Evolutionary conservation across 2,888 invertebrate genomes (phyloP).

Genomic region (Theodoxus fluviatilis): DNA sequence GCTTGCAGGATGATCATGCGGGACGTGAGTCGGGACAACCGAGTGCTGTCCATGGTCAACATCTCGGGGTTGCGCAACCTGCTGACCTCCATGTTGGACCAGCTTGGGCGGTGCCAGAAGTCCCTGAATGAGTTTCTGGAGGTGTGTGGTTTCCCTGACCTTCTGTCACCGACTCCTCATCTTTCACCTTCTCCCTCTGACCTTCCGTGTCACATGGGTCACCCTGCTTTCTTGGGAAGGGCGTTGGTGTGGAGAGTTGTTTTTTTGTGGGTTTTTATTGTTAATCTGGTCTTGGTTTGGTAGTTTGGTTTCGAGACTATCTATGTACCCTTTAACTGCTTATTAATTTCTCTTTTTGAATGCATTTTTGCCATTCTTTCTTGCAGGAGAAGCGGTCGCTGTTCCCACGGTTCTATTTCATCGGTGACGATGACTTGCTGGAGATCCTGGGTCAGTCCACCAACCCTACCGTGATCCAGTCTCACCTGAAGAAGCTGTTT

Average conservation of each 20-base stretch:
- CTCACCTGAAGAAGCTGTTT: slow-evolving; percentile 94
- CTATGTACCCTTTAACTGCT: background rate
- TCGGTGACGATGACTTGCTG: slow-evolving; percentile 96
- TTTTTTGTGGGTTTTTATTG: background rate
- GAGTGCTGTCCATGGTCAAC: slow-evolving; percentile 78
- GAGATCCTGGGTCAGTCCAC: slow-evolving; percentile 94
- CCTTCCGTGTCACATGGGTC: too few species aligned
- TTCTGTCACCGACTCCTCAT: too few species aligned
- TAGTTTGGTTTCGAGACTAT: background rate
- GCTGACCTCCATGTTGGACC: slow-evolving; percentile 85
- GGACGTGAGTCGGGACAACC: slow-evolving; percentile 79
- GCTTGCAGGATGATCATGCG: slow-evolving; percentile 76
- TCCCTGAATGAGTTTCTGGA: slow-evolving; percentile 93
- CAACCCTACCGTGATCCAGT: slow-evolving; percentile 87
- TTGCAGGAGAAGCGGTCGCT: slow-evolving; percentile 86
- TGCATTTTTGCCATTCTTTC: slow-evolving; percentile 12
- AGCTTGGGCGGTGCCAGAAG: slow-evolving; percentile 89
- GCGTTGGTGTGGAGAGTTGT: too few species aligned
- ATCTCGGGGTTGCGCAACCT: slow-evolving; percentile 75
- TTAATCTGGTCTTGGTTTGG: background rate
- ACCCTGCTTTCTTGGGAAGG: too few species aligned
- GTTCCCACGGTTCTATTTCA: slow-evolving; percentile 95
- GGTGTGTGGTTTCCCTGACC: slow-evolving; percentile 71
- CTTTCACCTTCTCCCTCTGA: too few species aligned
- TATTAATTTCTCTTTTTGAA: background rate